Evolutionary conservation across 2,113 vertebrate genomes (phyloP).

Genomic region (Prunella himalayana): DNA sequence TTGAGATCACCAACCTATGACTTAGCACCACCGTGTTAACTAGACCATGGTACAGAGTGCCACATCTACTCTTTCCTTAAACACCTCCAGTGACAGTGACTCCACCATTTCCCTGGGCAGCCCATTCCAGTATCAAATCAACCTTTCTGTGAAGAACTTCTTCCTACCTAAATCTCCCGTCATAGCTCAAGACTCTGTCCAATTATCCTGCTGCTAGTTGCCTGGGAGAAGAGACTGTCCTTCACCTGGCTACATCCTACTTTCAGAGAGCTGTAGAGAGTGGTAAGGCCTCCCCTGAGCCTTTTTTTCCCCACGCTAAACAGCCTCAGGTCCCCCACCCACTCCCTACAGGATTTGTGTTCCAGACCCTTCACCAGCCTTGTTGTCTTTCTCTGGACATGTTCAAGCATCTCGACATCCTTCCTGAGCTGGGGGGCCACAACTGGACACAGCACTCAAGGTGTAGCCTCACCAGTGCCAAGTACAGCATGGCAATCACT

Average conservation of each 20-base stretch:
- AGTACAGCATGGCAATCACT: not conserved
- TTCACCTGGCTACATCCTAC: not conserved
- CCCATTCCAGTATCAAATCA: not conserved
- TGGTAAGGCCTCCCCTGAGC: not conserved
- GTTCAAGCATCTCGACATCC: not conserved
- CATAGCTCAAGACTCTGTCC: not conserved
- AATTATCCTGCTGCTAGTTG: not conserved
- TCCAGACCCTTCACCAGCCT: not conserved
- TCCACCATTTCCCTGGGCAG: not conserved
- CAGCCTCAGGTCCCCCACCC: not conserved
- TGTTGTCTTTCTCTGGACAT: not conserved
- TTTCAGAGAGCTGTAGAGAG: not conserved
- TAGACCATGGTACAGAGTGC: not conserved
- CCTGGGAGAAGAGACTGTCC: not conserved
- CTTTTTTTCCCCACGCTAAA: not conserved
- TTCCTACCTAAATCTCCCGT: not conserved
- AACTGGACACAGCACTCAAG: not conserved
- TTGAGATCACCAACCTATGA: not conserved
- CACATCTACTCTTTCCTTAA: not conserved
- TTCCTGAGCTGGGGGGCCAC: not conserved
- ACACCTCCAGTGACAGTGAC: not conserved
- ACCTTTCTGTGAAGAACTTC: not conserved
- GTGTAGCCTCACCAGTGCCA: fast-evolving
- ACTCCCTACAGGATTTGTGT: not conserved
- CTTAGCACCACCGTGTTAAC: fast-evolving